A percentile compares a stretch with the other conserved stretches of the same genome.
These are phyloP conservation scores for Dryobota labecula DNA, from an alignment of 2,888 invertebrate genomes.

Conservation along the genomic window DNA sequence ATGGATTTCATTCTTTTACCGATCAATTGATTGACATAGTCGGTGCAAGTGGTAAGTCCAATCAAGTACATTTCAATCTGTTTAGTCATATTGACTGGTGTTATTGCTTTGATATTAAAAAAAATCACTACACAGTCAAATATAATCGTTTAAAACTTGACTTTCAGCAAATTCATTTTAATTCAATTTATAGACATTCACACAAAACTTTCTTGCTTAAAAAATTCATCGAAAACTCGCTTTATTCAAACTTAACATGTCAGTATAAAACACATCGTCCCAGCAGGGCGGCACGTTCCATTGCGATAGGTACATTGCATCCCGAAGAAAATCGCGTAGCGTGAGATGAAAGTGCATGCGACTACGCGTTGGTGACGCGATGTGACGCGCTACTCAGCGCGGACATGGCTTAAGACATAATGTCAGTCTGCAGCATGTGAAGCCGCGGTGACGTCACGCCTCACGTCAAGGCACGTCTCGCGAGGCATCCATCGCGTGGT, in stretches of 20 bases:
- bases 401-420: neutral
- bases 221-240: constrained; percentile 44
- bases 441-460: constrained; percentile 14
- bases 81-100: neutral
- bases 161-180: constrained; percentile 25
- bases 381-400: constrained; percentile 9
- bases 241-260: constrained; percentile 45
- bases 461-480: constrained; percentile 76
- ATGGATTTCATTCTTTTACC: constrained; percentile 10
- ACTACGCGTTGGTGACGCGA: constrained; percentile 18
- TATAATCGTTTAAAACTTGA: constrained; percentile 8
- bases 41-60: neutral
- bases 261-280: constrained; percentile 12
- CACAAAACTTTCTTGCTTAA: constrained; percentile 14
- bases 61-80: neutral
- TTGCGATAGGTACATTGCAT: constrained; percentile 12
- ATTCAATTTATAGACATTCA: constrained; percentile 22
- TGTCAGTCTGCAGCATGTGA: constrained; percentile 16
- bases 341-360: constrained; percentile 10
- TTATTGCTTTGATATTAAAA: constrained; percentile 2
- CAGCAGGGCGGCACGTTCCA: constrained; percentile 7
- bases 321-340: constrained; percentile 9
- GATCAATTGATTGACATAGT: constrained; percentile 21
- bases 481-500: constrained; percentile 73
- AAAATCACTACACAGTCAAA: neutral